Conservation (phyloP, 2,797 vertebrate species). For the Labroides dimidiatus region DNA sequence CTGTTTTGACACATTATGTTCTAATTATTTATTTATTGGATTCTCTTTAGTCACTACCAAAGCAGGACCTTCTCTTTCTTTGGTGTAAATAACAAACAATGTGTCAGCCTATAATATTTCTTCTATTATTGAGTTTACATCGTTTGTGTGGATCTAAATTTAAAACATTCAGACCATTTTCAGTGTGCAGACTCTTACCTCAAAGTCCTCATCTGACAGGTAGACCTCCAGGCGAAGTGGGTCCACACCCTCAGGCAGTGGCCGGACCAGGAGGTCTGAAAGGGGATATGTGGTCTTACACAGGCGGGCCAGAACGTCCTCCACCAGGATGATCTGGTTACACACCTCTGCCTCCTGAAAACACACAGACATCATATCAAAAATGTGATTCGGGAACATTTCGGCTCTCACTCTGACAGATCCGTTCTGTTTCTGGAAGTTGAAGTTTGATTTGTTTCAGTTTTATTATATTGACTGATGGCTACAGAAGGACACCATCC, state of each 20-base stretch:
- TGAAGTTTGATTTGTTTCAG: background rate
- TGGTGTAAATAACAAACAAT: too few relatives aligned
- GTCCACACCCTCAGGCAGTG: conserved; percentile 93
- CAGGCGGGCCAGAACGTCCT: conserved; percentile 91
- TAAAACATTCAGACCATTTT: too few relatives aligned
- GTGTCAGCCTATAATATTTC: too few relatives aligned
- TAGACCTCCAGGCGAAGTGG: conserved; percentile 95
- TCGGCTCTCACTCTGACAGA: background rate
- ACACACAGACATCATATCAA: background rate
- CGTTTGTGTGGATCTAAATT: too few relatives aligned
- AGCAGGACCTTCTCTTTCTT: too few relatives aligned
- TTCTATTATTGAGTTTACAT: too few relatives aligned
- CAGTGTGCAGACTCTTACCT: conserved; percentile 78
- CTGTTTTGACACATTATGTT: too few relatives aligned
- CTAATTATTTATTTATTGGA: too few relatives aligned
- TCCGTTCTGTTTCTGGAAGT: background rate
- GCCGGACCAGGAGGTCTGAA: conserved; percentile 88
- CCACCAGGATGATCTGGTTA: conserved; percentile 94
- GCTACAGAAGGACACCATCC: too few relatives aligned
- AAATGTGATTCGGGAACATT: too few relatives aligned
- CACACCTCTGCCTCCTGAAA: conserved; percentile 91
- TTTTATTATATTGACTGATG: background rate
- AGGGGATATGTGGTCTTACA: conserved; percentile 90
- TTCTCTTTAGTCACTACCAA: too few relatives aligned
- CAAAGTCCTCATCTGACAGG: conserved; percentile 92